Evolutionary conservation across 2,888 invertebrate genomes (phyloP), one percentile per base, ranked within the genome.

Genomic region (Mythimna albipuncta): DNA sequence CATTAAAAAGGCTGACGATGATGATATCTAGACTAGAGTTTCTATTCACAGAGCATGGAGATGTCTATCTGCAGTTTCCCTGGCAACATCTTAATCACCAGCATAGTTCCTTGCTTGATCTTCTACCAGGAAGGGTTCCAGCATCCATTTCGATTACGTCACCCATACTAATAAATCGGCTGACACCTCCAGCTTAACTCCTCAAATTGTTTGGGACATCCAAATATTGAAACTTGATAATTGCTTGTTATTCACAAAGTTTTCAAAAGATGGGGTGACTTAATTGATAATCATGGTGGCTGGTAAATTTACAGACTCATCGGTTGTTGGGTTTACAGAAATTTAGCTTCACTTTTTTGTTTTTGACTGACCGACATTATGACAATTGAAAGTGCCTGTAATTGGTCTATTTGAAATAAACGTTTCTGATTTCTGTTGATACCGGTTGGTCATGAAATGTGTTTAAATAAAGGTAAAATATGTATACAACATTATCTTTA

Each of bases 141-240:
- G 66, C 69, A 80, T 81, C 74, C 52, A 73, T 85, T 82, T 76
- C 76, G 80, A 82, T 84, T 82, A 82, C 38, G 71, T 76, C 73
- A 76, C 21, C 62, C 58, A 35, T 62, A 21, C 38, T 19, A 21
- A 62, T 41, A 76, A 67, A 69, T 67, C 41, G 11, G 35, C 32
- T 9, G 64, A 64, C 72, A 65, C 26, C 21, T n/a, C 16, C 16
- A 26, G 61, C 44, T 59, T 47, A 64, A 72, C 70, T 67, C 32
- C 19, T 58, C 35, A 77, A 72, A 70, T 72, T 77, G 32, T 61
- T 57, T 19, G 26, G 2, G 58, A 67, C 54, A 69, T 47, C 16
- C 44, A 72, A 76, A 81, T 76, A 81, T 81, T 80, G 72, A 58
- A 72, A 72, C 64, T 76, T 61, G 19, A 58, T 80, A 76, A 81